Base-by-base conservation (phyloP, 30 jellyfish, hydroid and myxozoan species). In the Mastigias papua region DNA sequence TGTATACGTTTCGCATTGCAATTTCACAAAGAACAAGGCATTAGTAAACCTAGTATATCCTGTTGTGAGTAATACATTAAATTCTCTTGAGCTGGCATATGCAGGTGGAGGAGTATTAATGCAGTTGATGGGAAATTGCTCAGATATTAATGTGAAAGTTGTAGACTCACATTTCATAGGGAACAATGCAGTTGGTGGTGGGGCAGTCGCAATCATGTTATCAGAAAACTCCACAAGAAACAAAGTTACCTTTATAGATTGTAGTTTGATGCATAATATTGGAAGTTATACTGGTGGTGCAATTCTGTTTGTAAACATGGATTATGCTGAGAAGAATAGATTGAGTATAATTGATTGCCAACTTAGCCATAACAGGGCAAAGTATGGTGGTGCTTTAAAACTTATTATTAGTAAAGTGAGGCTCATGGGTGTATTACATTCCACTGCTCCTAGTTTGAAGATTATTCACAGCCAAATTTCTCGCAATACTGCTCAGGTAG, bases 91-190 rank as follows among this genome's bases (percentile, higher is more conserved):
- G 42, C 73, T 80, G 72, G 80, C 88, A 23, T 79, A 93, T 19
- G 74, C 75, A 15, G 98, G 98, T 26, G 98, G 98, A 4, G 98
- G 94, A 0, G 67, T 93, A 0, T 34, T 89, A 50, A 21, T 89
- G 0, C 73, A 81, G 42, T 78, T 93, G 71, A 78, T 77, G 84
- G 48, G 27, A 5, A 78, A 69, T 13, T 20, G 86, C 28, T 21
- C 87, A 1, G 33, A 84, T 4, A 79, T 26, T 54, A 73, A 57
- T 21, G 91, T 89, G 8, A 27, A 16, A 17, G 51, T 93, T 4
- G 8, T 76, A 8, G 48, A 89, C 61, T 64, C 78, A 21, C 17
- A 25, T 0, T 93, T 93, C 76, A 25, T 32, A 1, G 51, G 54
- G 20, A 93, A 93, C 69, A 33, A 17, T 2, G 98, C 98, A 28